Evolutionary conservation across 2,113 vertebrate genomes (phyloP), one percentile per base, ranked within the genome.

Genomic region (Garra rufa): DNA sequence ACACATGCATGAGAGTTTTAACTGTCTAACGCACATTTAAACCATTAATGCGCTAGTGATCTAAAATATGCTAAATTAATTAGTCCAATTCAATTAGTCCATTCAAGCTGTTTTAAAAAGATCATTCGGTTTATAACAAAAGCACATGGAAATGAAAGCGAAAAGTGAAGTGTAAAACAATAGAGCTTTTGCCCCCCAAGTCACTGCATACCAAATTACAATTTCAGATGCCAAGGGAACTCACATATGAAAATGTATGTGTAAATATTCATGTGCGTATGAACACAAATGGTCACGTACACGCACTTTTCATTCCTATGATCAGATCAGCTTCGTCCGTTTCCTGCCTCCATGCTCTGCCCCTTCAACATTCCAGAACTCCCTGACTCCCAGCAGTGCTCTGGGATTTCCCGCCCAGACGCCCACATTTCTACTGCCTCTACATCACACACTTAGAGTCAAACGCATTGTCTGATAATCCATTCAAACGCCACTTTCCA

Each of bases 331-430:
- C 75, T 85, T 76, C 24, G 55, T 83, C 78, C 26, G 30, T 69
- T 87, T 82, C 84, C 86, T 87, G 80, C 81, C 76, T 82, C 48
- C 48, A 71, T 24, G 44, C 76, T 44, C 77, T 63, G 24, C 83
- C 76, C 73, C 61, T 73, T 82, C 43, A 69, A 78, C 88, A 90
- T 91, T 90, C 89, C 88, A 83, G 24, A 91, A 88, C 77, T 87
- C 87, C 86, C 87, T 34, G 28, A 88, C 73, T 87, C 87, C 86
- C 88, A 61, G 24, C 84, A 83, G 73, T 67, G 69, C 10, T 67
- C 55, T 21, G 61, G 75, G 77, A 83, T 78, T 83, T 78, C 82
- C 85, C 84, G 44, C 82, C 28, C 63, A 52, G 30, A 82, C 41
- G 52, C 34, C 74, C 79, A 81, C 78, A 70, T 65, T 69, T 75